These are phyloP conservation scores for Formicarius rufipectus DNA, from an alignment of 2,113 vertebrate species.

Conservation along the genomic window DNA sequence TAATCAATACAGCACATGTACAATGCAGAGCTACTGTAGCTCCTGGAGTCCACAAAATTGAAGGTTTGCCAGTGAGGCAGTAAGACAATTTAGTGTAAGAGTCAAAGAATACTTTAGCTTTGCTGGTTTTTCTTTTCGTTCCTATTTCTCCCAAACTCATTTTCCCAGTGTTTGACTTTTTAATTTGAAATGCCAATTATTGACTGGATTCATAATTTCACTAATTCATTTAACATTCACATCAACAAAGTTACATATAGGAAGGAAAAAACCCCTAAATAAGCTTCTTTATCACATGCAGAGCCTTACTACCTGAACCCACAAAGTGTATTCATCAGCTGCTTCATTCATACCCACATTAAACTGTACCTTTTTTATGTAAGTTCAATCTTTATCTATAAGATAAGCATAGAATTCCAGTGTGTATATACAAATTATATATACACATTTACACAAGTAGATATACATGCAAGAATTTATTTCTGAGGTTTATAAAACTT, in stretches of 20 bases:
- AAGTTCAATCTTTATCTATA: not conserved
- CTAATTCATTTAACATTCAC: not conserved
- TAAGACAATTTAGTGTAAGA: not conserved
- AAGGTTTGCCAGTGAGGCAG: not conserved
- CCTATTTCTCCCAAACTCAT: not conserved
- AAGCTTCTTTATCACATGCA: not conserved
- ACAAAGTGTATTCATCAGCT: not conserved
- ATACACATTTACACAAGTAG: not conserved
- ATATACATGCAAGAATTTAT: not conserved
- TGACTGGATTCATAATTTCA: not conserved
- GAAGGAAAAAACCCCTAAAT: not conserved
- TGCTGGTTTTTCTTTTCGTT: not conserved
- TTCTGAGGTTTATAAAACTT: not conserved
- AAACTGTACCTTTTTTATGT: not conserved
- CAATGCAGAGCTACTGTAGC: not conserved
- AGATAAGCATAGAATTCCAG: not conserved
- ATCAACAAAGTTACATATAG: not conserved
- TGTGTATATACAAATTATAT: not conserved
- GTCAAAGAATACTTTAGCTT: not conserved
- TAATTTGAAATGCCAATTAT: not conserved
- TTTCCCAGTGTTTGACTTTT: not conserved
- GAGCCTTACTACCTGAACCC: not conserved
- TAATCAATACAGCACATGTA: not conserved
- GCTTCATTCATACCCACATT: not conserved
- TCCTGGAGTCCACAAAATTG: not conserved